A percentile compares a stretch with the other conserved stretches of the same genome.
These are phyloP conservation scores for Cataglyphis altisquamis DNA, from an alignment of 2,888 invertebrate genomes.

Conservation along the genomic window DNA sequence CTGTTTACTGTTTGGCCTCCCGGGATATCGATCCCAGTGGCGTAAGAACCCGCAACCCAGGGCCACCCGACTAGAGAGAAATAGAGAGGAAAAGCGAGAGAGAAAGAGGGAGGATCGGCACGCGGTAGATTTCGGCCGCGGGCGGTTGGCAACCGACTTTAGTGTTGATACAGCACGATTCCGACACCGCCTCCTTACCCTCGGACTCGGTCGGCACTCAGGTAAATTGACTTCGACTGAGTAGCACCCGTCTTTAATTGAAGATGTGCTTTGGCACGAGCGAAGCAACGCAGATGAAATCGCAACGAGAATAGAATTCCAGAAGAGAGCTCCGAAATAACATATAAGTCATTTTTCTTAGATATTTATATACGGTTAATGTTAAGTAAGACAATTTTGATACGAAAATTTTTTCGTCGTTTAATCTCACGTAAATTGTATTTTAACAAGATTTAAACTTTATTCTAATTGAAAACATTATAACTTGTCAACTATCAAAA, in stretches of 20 bases:
- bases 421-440: not conserved
- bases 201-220: constrained; percentile 59
- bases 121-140: constrained; percentile 64
- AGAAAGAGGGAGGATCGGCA: constrained; percentile 62
- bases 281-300: constrained; percentile 29
- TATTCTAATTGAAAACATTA: not conserved
- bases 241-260: constrained; percentile 68
- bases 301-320: constrained; percentile 24
- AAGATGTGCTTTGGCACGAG: constrained; percentile 56
- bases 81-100: not conserved
- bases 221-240: constrained; percentile 70
- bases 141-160: constrained; percentile 75
- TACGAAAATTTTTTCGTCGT: not conserved
- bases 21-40: constrained; percentile 86
- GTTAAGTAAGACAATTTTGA: not conserved
- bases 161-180: constrained; percentile 69
- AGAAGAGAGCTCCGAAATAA: constrained; percentile 17
- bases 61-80: constrained; percentile 57
- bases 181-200: constrained; percentile 62
- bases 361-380: not conserved
- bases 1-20: constrained; percentile 86
- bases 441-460: constrained; percentile 9
- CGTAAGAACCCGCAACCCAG: constrained; percentile 83
- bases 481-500: not conserved
- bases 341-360: constrained; percentile 16